phyloP scores from a whole-genome alignment of 2,888 invertebrate species.

The Mythimna impura region DNA sequence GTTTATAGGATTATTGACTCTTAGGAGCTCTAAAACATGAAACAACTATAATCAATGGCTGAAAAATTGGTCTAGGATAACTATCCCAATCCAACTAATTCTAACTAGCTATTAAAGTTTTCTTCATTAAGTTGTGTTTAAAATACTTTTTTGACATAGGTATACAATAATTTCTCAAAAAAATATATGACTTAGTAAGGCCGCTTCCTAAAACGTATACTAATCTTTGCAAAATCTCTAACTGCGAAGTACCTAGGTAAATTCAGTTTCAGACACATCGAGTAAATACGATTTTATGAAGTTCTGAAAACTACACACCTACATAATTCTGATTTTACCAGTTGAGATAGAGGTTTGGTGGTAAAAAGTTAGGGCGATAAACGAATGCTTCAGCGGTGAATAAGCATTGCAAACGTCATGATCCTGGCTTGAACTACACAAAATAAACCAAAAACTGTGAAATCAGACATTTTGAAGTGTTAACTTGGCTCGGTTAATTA shows the following conservation, averaged over 20 bases:
- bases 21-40: background rate
- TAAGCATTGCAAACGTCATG: constrained; percentile 12
- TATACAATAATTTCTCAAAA: background rate
- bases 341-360: no score
- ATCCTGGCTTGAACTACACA: background rate
- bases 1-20: constrained; percentile 11
- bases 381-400: constrained; percentile 20
- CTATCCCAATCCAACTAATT: no score
- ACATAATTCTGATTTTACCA: no score
- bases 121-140: background rate
- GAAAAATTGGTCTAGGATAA: no score
- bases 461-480: constrained; percentile 13
- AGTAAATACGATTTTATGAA: background rate
- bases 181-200: background rate
- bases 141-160: background rate
- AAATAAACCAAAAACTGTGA: background rate
- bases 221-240: background rate
- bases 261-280: background rate
- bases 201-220: background rate
- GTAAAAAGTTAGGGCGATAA: constrained; percentile 17
- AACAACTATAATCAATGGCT: background rate
- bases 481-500: background rate
- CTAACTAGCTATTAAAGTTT: background rate
- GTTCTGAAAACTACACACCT: background rate
- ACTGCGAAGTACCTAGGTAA: background rate